Base-by-base conservation (phyloP, 2,113 vertebrate genomes). In the Microcebus griseorufus region DNA sequence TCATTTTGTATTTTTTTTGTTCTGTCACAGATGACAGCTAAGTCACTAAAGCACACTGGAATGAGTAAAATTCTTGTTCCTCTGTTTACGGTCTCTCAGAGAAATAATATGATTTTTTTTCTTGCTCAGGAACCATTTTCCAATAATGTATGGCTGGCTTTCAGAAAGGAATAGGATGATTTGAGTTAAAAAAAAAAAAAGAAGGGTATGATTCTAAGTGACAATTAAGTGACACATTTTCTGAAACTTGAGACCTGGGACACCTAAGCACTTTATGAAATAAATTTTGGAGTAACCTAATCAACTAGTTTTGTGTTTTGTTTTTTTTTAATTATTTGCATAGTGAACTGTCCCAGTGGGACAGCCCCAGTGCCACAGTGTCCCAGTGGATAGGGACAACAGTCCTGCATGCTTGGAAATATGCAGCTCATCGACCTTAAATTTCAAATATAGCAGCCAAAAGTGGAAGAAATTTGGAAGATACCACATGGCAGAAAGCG, bases 391-490 rank as follows among this genome's bases (percentile, higher is more conserved):
- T 18, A 53, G 51, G 1, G 3, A 80, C 2, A 65, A 27, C 8
- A 11, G 13, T 39, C 42, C 37, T 92, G 34, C 7, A 29, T 29
- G 9, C 25, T 65, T 25, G 39, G 48, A 16, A 34, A 51, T 51
- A 39, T 62, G 39, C 64, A 23, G 6, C 62, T 92, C 82, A 45
- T 48, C 51, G 86, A 80, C 25, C 34, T 97, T 60, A 72, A 32
- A 65, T 84, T 91, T 90, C 65, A 64, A 84, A n/a, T 88, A 48
- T 13, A 93, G 53, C 5, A 53, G 27, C 9, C 48, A 70, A 22
- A 92, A 73, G 17, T n/a, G 34, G 45, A 82, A 94, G 88, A 95
- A 90, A 94, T 78, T 53, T 80, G 37, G 89, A 78, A 73, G 39
- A 73, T 9, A 81, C 29, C 45, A 48, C 32, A 10, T 34, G 67